These are phyloP conservation scores for Oxystoma pomonae DNA, from an alignment of 2,888 invertebrate species.

Conservation along the genomic window DNA sequence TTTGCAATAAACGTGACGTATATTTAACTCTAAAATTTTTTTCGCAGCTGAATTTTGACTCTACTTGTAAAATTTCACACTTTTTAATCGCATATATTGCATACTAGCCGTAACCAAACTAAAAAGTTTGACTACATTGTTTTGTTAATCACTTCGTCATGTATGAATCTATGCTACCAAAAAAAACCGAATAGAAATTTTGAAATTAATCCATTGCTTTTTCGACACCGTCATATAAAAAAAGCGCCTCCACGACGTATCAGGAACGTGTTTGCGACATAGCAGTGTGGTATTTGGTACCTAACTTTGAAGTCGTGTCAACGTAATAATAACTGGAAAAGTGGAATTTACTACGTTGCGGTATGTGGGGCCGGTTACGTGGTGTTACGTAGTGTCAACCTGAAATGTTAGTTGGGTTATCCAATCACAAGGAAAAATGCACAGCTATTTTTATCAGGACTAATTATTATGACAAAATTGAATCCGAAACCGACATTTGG, in stretches of 20 bases:
- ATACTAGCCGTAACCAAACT: not conserved
- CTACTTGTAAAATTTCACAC: not conserved
- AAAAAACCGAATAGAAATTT: not conserved
- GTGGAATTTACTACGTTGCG: not conserved
- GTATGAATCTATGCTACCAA: not conserved
- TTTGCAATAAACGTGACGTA: not conserved
- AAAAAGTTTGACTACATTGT: not conserved
- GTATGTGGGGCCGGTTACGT: not conserved
- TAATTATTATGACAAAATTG: too few species aligned
- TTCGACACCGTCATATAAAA: not conserved
- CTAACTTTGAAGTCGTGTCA: not conserved
- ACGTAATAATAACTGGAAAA: not conserved
- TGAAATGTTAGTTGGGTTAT: not conserved
- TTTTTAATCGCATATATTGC: not conserved
- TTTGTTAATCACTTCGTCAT: not conserved
- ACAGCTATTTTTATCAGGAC: too few species aligned
- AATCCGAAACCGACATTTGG: too few species aligned
- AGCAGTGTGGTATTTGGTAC: not conserved
- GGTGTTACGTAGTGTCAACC: not conserved
- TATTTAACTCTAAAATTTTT: not conserved
- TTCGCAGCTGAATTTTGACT: not conserved
- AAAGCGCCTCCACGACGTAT: not conserved
- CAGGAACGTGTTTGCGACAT: not conserved
- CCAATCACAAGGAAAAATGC: too few species aligned
- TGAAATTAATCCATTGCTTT: not conserved